Evolutionary conservation across 2,797 vertebrate species (phyloP).

Genomic region (Siniperca obscura): DNA sequence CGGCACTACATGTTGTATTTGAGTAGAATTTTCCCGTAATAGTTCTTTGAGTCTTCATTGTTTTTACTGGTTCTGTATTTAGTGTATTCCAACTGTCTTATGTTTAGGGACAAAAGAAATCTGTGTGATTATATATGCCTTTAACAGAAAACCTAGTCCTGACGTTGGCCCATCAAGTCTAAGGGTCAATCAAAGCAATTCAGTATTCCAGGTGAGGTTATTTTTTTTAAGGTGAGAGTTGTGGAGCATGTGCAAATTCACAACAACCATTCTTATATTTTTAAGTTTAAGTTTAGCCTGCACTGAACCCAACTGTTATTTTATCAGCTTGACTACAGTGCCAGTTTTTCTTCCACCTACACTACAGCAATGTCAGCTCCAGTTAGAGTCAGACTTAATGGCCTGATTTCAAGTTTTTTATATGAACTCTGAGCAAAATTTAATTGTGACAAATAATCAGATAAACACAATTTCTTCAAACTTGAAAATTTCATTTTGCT

Average conservation of each 20-base stretch:
- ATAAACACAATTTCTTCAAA: not conserved
- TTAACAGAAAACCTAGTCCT: not conserved
- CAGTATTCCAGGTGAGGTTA: not conserved
- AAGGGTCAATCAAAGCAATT: not conserved
- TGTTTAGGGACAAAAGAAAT: not conserved
- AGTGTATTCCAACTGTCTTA: not conserved
- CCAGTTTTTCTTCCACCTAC: not conserved
- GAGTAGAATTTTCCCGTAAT: not conserved
- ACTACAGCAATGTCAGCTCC: not conserved
- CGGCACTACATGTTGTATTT: not conserved
- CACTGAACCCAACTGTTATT: not conserved
- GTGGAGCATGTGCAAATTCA: not conserved
- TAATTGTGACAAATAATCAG: not conserved
- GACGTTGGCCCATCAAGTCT: not conserved
- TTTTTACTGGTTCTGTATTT: not conserved
- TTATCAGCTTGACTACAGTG: not conserved
- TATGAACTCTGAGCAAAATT: not conserved
- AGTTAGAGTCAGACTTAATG: not conserved
- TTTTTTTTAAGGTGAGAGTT: not conserved
- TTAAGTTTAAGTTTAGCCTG: not conserved
- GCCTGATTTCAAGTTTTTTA: not conserved
- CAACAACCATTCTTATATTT: no score
- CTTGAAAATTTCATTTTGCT: no score
- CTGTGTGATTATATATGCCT: not conserved
- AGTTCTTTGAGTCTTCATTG: no score